A percentile compares a stretch with the other conserved stretches of the same genome.
Evolutionary conservation across 2,113 vertebrate species (phyloP).

Genomic region (Paraplagusia blochii): DNA sequence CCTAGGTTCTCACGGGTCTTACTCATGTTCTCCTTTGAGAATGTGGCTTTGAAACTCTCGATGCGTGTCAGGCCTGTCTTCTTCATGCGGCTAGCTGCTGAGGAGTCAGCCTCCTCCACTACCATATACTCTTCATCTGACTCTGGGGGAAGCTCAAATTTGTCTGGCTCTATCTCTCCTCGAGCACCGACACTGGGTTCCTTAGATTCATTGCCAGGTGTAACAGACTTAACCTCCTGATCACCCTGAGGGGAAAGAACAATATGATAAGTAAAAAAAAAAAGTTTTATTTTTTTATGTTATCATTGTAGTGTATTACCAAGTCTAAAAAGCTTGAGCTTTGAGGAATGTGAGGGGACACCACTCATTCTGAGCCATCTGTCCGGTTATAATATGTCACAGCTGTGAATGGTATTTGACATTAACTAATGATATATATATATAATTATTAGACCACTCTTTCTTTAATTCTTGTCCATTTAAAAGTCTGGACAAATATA

Average conservation of each 20-base stretch:
- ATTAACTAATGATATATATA: too few relatives aligned
- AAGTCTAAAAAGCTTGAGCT: too few relatives aligned
- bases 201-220: conserved; percentile 70
- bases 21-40: conserved; percentile 92
- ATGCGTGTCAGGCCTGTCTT: conserved; percentile 91
- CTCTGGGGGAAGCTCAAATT: conserved; percentile 80
- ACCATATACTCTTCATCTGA: conserved; percentile 95
- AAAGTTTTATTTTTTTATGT: neutral
- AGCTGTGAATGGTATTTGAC: too few relatives aligned
- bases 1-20: conserved; percentile 93
- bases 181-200: conserved; percentile 53
- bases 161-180: conserved; percentile 73
- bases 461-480: too few relatives aligned
- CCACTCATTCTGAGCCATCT: too few relatives aligned
- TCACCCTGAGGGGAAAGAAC: conserved; percentile 81
- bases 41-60: conserved; percentile 92
- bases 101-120: conserved; percentile 82
- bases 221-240: conserved; percentile 79
- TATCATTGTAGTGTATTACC: too few relatives aligned
- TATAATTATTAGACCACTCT: too few relatives aligned
- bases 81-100: conserved; percentile 79
- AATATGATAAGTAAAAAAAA: neutral
- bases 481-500: too few relatives aligned
- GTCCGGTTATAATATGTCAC: too few relatives aligned
- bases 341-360: too few relatives aligned